Evolutionary conservation across 2,113 vertebrate genomes (phyloP).

Genomic region (Progne subis): DNA sequence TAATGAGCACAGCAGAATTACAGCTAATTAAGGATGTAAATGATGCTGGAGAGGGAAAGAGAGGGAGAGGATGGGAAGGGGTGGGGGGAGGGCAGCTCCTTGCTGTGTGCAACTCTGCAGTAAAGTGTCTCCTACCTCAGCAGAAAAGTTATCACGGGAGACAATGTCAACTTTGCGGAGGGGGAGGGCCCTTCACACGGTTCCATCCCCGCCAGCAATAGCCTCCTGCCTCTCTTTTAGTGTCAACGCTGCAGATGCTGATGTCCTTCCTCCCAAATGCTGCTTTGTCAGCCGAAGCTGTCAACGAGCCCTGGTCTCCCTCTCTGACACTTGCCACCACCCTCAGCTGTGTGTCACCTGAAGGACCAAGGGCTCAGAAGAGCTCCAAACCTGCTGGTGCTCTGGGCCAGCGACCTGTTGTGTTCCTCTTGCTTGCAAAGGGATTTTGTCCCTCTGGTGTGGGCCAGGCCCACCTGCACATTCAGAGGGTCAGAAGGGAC

Average conservation of each 20-base stretch:
- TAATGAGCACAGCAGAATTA: slow-evolving; percentile 87
- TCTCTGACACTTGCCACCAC: fast-evolving
- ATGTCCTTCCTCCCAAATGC: slow-evolving; percentile 19
- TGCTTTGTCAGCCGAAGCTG: slow-evolving; percentile 6
- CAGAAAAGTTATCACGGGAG: slow-evolving; percentile 85
- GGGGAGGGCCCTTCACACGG: not conserved
- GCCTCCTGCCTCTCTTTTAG: not conserved
- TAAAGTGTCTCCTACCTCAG: slow-evolving; percentile 90
- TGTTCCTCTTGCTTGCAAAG: not conserved
- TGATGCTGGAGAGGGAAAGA: slow-evolving; percentile 76
- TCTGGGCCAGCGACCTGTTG: not conserved
- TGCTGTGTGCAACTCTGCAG: slow-evolving; percentile 86
- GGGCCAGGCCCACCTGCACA: not conserved
- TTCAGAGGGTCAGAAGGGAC: not conserved
- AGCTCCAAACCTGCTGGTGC: not conserved
- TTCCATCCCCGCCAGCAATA: not conserved
- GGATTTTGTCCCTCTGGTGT: not conserved
- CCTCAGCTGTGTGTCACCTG: fast-evolving
- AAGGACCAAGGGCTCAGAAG: not conserved
- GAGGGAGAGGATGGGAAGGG: slow-evolving; percentile 7
- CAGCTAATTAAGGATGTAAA: slow-evolving; percentile 91
- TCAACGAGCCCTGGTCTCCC: not conserved
- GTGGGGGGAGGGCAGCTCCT: slow-evolving; percentile 43
- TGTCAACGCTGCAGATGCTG: slow-evolving; percentile 14
- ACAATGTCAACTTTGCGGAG: slow-evolving; percentile 85